phyloP scores from a whole-genome alignment of 1,140 invertebrate species.

The Eriosoma lanigerum region DNA sequence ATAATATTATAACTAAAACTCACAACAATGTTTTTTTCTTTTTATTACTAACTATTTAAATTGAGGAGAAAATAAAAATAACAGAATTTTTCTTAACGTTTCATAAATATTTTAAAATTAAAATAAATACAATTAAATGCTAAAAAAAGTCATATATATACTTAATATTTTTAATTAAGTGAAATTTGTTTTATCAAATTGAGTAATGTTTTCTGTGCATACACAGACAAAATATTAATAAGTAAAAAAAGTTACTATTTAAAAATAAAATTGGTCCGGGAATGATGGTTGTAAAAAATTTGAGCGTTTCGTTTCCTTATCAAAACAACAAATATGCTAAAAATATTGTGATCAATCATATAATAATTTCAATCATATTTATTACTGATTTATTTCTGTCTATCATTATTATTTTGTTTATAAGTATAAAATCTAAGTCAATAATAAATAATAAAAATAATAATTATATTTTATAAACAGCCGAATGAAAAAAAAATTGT shows the following conservation, averaged over 20 bases:
- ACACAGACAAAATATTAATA: not conserved
- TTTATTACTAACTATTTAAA: slow-evolving; percentile 34
- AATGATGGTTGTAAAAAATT: slow-evolving; percentile 37
- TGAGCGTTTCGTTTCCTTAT: slow-evolving; percentile 39
- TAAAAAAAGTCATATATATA: slow-evolving; percentile 27
- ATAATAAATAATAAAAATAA: slow-evolving; percentile 51
- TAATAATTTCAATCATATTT: too few species aligned
- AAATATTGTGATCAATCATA: slow-evolving; percentile 27
- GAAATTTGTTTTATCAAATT: slow-evolving; percentile 32
- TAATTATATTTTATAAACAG: slow-evolving; percentile 51
- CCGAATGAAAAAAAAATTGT: slow-evolving; percentile 32
- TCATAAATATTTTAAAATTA: slow-evolving; percentile 52
- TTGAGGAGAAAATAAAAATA: slow-evolving; percentile 43
- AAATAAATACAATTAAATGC: slow-evolving; percentile 47
- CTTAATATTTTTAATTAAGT: slow-evolving; percentile 8
- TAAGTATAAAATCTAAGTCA: slow-evolving; percentile 47
- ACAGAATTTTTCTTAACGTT: slow-evolving; percentile 46
- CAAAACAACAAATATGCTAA: slow-evolving; percentile 20
- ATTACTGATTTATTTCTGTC: slow-evolving; percentile 23
- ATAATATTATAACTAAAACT: slow-evolving; percentile 32
- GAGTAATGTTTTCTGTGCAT: not conserved
- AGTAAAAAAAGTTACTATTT: slow-evolving; percentile 25
- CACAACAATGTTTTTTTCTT: slow-evolving; percentile 45
- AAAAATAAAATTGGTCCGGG: slow-evolving; percentile 41
- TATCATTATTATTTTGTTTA: slow-evolving; percentile 14